Evolutionary conservation across 2,113 vertebrate genomes (phyloP).

Genomic region (Engraulis encrasicolus): DNA sequence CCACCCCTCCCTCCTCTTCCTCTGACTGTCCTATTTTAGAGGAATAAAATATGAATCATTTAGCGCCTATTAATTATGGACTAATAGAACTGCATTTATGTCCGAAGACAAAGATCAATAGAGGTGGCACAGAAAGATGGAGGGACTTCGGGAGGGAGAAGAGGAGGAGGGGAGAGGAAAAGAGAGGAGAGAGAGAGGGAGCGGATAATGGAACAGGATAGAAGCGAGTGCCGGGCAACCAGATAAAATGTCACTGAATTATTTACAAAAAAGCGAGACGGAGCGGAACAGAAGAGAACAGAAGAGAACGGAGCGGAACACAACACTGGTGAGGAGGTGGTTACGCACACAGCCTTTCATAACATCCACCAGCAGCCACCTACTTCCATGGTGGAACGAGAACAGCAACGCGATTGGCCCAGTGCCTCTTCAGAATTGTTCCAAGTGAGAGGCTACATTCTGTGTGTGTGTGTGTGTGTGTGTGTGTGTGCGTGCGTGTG

Average conservation of each 20-base stretch:
- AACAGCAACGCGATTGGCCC: background rate
- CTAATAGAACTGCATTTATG: slow-evolving; percentile 47
- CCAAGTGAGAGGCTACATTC: background rate
- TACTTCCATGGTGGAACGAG: background rate
- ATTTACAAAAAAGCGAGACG: slow-evolving; percentile 33
- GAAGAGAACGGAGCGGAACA: slow-evolving; percentile 21
- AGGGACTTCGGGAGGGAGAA: background rate
- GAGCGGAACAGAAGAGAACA: slow-evolving; percentile 25
- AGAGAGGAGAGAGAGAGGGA: background rate
- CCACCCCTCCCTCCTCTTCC: slow-evolving; percentile 27
- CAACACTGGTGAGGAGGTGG: background rate
- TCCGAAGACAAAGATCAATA: slow-evolving; percentile 25
- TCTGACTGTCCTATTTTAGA: slow-evolving; percentile 56
- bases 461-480: background rate
- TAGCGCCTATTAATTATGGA: slow-evolving; percentile 55
- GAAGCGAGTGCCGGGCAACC: background rate
- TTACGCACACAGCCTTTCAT: slow-evolving; percentile 27
- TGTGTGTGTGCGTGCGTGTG: background rate
- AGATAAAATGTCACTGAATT: slow-evolving; percentile 37
- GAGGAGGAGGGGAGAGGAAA: background rate
- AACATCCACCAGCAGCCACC: background rate
- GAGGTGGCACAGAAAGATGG: background rate
- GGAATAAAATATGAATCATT: slow-evolving; percentile 63
- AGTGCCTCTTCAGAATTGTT: background rate
- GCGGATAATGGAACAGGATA: background rate